phyloP scores from a whole-genome alignment of 1,140 invertebrate genomes.

The Heliconius himera region DNA sequence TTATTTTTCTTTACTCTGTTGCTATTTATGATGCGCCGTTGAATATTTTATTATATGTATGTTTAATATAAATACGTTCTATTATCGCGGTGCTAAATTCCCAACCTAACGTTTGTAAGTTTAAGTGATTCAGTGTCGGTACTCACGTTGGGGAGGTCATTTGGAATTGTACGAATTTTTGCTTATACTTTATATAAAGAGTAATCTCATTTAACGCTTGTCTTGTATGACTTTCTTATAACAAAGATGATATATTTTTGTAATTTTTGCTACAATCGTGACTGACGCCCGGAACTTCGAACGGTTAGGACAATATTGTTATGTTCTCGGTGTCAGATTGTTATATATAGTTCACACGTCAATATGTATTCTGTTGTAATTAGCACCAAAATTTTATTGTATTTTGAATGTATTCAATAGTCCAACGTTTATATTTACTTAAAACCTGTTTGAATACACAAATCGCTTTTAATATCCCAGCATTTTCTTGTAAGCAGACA shows the following conservation, averaged over 20 bases:
- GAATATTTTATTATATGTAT: slow-evolving; percentile 56
- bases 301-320: background rate
- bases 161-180: slow-evolving; percentile 33
- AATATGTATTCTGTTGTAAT: slow-evolving; percentile 12
- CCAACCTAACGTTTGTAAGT: slow-evolving; percentile 66
- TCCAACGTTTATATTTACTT: slow-evolving; percentile 13
- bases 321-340: slow-evolving; percentile 16
- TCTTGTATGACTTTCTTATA: slow-evolving; percentile 27
- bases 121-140: slow-evolving; percentile 55
- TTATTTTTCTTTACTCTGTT: slow-evolving; percentile 51
- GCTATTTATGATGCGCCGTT: slow-evolving; percentile 53
- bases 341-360: slow-evolving; percentile 20
- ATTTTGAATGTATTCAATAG: slow-evolving; percentile 18
- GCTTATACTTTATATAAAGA: slow-evolving; percentile 35
- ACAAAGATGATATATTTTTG: slow-evolving; percentile 39
- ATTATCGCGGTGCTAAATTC: slow-evolving; percentile 71
- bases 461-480: slow-evolving; percentile 30
- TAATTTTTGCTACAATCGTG: slow-evolving; percentile 40
- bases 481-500: slow-evolving; percentile 35
- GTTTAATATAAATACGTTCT: slow-evolving; percentile 60
- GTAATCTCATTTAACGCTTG: slow-evolving; percentile 42
- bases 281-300: slow-evolving; percentile 19
- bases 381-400: slow-evolving; percentile 21
- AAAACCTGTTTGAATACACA: slow-evolving; percentile 18
- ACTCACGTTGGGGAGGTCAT: slow-evolving; percentile 32